Percentiles rank a stretch among this genome's conserved stretches.
These are phyloP conservation scores for Diadromus collaris DNA, from an alignment of 2,888 invertebrate genomes.

Conservation along the genomic window DNA sequence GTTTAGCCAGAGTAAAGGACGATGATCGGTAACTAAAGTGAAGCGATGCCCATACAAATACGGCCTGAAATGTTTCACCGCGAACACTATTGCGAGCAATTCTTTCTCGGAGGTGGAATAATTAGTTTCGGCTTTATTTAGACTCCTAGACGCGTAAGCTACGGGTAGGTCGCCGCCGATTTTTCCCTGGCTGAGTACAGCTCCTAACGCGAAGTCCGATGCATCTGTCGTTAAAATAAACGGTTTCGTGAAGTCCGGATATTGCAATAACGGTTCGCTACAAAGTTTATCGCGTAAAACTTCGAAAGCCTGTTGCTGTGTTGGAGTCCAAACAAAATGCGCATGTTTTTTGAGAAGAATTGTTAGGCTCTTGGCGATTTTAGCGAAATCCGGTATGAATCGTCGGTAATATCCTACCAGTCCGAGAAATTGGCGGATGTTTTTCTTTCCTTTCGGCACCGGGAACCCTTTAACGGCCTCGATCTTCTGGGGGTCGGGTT, in stretches of 20 bases:
- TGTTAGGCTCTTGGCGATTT: conserved; percentile 38
- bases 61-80: neutral
- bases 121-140: neutral
- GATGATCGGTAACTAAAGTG: neutral
- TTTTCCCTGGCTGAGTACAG: no score
- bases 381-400: conserved; percentile 32
- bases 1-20: neutral
- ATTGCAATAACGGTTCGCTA: conserved; percentile 38
- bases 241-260: no score
- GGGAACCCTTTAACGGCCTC: conserved; percentile 36
- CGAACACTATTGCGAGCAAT: neutral
- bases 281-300: conserved; percentile 38
- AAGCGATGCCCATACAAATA: neutral
- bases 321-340: conserved; percentile 26
- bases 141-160: no score
- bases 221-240: no score
- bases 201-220: no score
- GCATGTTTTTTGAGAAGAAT: conserved; percentile 12
- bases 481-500: conserved; percentile 26
- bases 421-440: conserved; percentile 27
- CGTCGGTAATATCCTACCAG: conserved; percentile 35
- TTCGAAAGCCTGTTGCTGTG: conserved; percentile 40
- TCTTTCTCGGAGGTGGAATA: neutral
- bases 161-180: no score
- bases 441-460: conserved; percentile 17